These are phyloP conservation scores for Speoplatyrhinus poulsoni DNA, from an alignment of 2,113 vertebrate genomes.

Conservation along the genomic window DNA sequence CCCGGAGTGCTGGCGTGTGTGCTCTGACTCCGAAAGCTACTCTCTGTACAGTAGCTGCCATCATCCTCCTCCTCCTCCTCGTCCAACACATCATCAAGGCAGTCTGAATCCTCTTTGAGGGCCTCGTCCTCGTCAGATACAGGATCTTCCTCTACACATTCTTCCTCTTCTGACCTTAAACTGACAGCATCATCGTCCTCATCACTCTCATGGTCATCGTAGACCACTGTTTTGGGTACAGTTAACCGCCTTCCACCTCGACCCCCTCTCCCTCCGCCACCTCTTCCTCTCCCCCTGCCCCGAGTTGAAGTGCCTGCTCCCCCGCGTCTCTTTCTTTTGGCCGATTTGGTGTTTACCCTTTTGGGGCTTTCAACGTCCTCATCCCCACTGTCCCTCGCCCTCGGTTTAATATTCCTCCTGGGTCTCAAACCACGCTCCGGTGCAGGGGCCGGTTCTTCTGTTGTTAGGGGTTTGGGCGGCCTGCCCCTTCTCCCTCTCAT, in stretches of 20 bases:
- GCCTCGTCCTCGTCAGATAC: slow-evolving; percentile 84
- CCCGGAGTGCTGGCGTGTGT: slow-evolving; percentile 96
- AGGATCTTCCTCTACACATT: slow-evolving; percentile 84
- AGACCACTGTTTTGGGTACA: slow-evolving; percentile 85
- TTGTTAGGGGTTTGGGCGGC: slow-evolving; percentile 87
- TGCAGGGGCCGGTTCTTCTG: slow-evolving; percentile 79
- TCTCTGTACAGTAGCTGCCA: slow-evolving; percentile 94
- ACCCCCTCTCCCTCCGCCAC: slow-evolving; percentile 79
- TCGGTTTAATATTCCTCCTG: slow-evolving; percentile 82
- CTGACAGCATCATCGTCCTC: slow-evolving; percentile 83
- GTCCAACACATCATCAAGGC: slow-evolving; percentile 83
- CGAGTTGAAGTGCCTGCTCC: slow-evolving; percentile 63
- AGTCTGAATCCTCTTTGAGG: slow-evolving; percentile 85
- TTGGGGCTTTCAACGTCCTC: slow-evolving; percentile 81
- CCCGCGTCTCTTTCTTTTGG: slow-evolving; percentile 41
- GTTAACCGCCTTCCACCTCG: slow-evolving; percentile 77
- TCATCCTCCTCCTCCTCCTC: slow-evolving; percentile 79
- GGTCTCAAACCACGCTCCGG: slow-evolving; percentile 85
- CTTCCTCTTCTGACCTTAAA: slow-evolving; percentile 86
- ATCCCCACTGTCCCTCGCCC: slow-evolving; percentile 78
- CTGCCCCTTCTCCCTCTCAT: slow-evolving; percentile 97
- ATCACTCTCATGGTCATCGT: slow-evolving; percentile 97
- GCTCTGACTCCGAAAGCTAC: slow-evolving; percentile 96
- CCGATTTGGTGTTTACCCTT: slow-evolving; percentile 59
- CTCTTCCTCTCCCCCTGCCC: slow-evolving; percentile 85